phyloP scores from a whole-genome alignment of 2,888 invertebrate species.

The Zygaena filipendulae region DNA sequence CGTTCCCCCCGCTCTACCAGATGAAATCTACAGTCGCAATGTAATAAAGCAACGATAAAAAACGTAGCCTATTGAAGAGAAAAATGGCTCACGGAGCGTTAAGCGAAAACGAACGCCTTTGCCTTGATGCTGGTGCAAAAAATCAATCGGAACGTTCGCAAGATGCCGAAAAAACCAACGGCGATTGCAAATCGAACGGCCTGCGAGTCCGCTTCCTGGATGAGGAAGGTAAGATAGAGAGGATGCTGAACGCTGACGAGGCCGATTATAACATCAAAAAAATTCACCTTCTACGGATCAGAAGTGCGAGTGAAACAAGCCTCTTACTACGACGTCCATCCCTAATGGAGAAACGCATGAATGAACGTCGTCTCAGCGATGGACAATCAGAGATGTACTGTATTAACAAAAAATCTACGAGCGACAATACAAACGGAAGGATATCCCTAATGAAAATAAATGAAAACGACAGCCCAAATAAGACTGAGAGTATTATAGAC shows the following conservation, averaged over 20 bases:
- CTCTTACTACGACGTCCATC: conserved; percentile 53
- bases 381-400: conserved; percentile 35
- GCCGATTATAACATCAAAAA: conserved; percentile 57
- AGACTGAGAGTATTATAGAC: conserved; percentile 41
- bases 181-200: conserved; percentile 42
- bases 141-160: conserved; percentile 42
- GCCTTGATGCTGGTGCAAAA: conserved; percentile 45
- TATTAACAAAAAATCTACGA: conserved; percentile 53
- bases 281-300: conserved; percentile 59
- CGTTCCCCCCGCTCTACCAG: conserved; percentile 11
- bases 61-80: conserved; percentile 20
- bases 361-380: conserved; percentile 44
- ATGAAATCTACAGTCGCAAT: conserved; percentile 21
- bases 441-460: conserved; percentile 21
- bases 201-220: conserved; percentile 57
- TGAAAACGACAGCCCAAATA: conserved; percentile 33
- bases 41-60: conserved; percentile 25
- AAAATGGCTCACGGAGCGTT: conserved; percentile 59
- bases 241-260: conserved; percentile 56
- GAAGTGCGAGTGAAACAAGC: conserved; percentile 63
- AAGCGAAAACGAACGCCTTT: conserved; percentile 56
- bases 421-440: conserved; percentile 49
- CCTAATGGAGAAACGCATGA: conserved; percentile 43
- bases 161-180: conserved; percentile 39
- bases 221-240: conserved; percentile 60